Conservation (phyloP, 1,140 invertebrate genomes). For the Drosophila leontia region DNA sequence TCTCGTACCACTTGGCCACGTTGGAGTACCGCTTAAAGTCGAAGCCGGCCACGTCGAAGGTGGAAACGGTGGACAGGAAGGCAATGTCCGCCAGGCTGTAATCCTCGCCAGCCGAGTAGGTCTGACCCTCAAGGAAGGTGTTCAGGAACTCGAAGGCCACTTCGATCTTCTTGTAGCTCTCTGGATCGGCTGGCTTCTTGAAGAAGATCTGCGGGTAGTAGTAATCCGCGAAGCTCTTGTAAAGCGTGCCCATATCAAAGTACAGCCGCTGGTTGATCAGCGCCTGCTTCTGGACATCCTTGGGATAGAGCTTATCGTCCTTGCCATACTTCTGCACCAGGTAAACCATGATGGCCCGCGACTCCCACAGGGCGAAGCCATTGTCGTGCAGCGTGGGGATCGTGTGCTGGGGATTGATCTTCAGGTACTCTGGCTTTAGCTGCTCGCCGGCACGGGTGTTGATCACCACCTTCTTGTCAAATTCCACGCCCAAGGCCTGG, state of each 20-base stretch:
- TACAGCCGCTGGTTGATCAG: slow-evolving; percentile 90
- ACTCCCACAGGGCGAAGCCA: slow-evolving; percentile 66
- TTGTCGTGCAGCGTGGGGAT: slow-evolving; percentile 74
- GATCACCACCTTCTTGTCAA: slow-evolving; percentile 84
- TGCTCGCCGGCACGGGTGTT: slow-evolving; percentile 88
- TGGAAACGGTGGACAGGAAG: slow-evolving; percentile 87
- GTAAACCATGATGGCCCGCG: slow-evolving; percentile 86
- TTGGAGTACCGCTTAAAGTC: slow-evolving; percentile 89
- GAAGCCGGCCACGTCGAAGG: slow-evolving; percentile 88
- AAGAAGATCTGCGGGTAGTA: slow-evolving; percentile 90
- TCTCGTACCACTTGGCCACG: slow-evolving; percentile 89
- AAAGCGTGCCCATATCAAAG: slow-evolving; percentile 90
- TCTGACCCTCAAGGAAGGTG: slow-evolving; percentile 88
- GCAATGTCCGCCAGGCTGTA: slow-evolving; percentile 91
- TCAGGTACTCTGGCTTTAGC: slow-evolving; percentile 87
- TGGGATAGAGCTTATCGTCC: slow-evolving; percentile 88
- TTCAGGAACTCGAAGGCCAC: slow-evolving; percentile 88
- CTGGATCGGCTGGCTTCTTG: slow-evolving; percentile 87
- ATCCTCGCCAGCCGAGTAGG: slow-evolving; percentile 88
- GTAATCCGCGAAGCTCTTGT: slow-evolving; percentile 86
- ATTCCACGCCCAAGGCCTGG: slow-evolving; percentile 85
- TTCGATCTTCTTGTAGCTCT: slow-evolving; percentile 88
- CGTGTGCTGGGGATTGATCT: slow-evolving; percentile 84
- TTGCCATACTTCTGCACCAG: slow-evolving; percentile 87
- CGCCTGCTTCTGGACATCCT: slow-evolving; percentile 88